Conservation (phyloP, 2,888 invertebrate genomes). For the Galeopsomyia nigrocyanea region DNA sequence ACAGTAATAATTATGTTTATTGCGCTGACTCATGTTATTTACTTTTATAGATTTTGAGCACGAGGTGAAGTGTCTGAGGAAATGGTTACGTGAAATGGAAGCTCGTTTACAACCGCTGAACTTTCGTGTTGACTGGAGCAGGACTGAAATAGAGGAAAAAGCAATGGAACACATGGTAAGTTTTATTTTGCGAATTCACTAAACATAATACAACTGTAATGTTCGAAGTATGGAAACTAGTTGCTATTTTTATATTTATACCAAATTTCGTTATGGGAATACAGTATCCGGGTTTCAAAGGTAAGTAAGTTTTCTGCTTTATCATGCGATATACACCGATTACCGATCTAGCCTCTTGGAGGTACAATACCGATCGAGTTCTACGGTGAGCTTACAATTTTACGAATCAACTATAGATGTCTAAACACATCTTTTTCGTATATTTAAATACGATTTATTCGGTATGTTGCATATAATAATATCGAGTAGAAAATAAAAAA, state of each 20-base stretch:
- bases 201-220: background rate
- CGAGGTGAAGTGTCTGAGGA: slow-evolving; percentile 82
- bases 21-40: no score
- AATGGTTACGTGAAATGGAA: slow-evolving; percentile 92
- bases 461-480: no score
- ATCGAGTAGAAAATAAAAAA: no score
- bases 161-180: slow-evolving; percentile 88
- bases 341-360: slow-evolving; percentile 1
- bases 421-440: no score
- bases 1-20: no score
- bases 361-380: no score
- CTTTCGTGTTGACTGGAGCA: slow-evolving; percentile 79
- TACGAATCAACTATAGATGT: no score
- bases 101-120: slow-evolving; percentile 81
- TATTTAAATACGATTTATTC: no score
- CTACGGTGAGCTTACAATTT: no score
- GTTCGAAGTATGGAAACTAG: no score
- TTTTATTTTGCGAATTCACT: slow-evolving; percentile 50
- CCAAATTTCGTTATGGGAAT: no score
- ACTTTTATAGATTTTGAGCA: slow-evolving; percentile 77
- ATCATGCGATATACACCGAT: background rate
- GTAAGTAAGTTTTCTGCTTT: slow-evolving; percentile 40
- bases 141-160: slow-evolving; percentile 82
- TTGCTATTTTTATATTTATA: no score
- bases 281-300: slow-evolving; percentile 1